These are phyloP conservation scores for Actenoides lindsayi DNA, from an alignment of 2,113 vertebrate genomes.

Conservation along the genomic window DNA sequence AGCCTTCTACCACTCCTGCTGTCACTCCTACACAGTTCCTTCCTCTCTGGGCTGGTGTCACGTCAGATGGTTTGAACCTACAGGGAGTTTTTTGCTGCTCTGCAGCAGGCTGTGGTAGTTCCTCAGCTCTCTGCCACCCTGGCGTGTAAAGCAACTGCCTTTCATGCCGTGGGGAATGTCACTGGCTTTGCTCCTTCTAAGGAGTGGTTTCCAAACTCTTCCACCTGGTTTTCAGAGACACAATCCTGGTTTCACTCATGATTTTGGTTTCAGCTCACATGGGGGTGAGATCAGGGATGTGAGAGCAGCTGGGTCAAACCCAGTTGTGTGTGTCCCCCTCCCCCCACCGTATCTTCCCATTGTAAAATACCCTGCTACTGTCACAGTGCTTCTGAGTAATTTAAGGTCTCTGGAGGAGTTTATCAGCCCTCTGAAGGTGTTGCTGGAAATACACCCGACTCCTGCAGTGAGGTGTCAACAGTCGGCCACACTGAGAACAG, in stretches of 20 bases:
- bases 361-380: neutral
- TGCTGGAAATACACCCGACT: neutral
- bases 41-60: neutral
- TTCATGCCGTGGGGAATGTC: neutral
- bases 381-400: rapidly evolving
- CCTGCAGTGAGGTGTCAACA: neutral
- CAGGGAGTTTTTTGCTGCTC: neutral
- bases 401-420: neutral
- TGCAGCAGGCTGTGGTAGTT: neutral
- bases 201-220: neutral
- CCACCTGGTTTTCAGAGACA: neutral
- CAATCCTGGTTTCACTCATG: neutral
- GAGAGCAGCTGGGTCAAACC: neutral
- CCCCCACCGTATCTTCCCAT: neutral
- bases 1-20: neutral
- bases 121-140: neutral
- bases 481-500: neutral
- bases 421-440: neutral
- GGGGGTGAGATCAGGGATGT: neutral
- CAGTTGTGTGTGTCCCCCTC: neutral
- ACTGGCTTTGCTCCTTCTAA: neutral
- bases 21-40: neutral
- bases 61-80: neutral
- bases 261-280: neutral
- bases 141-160: neutral